Conservation (phyloP, 1,140 invertebrate species). For the Drosophila sturtevanti region DNA sequence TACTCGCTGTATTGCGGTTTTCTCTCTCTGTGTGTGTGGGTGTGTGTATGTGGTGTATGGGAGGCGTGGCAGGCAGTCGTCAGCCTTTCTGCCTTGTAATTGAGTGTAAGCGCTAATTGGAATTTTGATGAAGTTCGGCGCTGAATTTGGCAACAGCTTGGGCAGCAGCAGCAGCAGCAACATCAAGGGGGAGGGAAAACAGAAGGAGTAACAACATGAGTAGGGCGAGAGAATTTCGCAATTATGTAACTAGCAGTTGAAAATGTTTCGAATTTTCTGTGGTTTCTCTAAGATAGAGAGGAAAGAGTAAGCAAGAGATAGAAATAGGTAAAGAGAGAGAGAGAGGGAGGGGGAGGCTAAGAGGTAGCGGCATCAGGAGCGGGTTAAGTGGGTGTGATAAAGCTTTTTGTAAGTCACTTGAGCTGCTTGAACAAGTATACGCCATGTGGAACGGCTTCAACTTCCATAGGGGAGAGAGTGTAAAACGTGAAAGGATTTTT, state of each 20-base stretch:
- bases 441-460: constrained; percentile 54
- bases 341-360: not conserved
- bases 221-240: constrained; percentile 43
- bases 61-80: constrained; percentile 45
- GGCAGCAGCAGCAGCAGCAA: constrained; percentile 1
- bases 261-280: constrained; percentile 77
- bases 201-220: constrained; percentile 6
- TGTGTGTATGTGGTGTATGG: constrained; percentile 28
- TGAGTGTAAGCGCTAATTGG: constrained; percentile 79
- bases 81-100: constrained; percentile 65
- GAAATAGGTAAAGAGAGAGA: constrained; percentile 11
- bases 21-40: not conserved
- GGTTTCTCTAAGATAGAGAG: constrained; percentile 40
- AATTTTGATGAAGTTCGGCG: constrained; percentile 79
- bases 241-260: constrained; percentile 77
- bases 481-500: constrained; percentile 13
- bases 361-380: not conserved
- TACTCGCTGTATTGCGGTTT: constrained; percentile 66
- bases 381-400: constrained; percentile 66
- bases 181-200: not conserved
- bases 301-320: constrained; percentile 21
- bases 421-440: constrained; percentile 69
- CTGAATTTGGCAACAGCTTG: constrained; percentile 65
- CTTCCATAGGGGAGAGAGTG: not conserved
- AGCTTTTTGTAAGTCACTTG: constrained; percentile 60